phyloP scores from a whole-genome alignment of 2,113 vertebrate genomes.

The Loxodonta africana region DNA sequence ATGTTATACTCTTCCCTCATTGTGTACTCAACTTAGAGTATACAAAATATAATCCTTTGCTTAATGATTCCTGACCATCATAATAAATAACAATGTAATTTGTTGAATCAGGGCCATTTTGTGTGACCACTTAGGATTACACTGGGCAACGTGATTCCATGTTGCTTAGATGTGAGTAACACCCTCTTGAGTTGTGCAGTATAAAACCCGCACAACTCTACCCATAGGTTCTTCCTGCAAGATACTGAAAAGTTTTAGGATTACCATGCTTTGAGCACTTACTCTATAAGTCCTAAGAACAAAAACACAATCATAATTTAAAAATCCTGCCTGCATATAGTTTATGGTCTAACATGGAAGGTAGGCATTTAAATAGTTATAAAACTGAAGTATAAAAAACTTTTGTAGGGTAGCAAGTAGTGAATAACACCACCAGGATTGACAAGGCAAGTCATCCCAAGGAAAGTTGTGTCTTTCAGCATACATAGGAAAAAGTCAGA shows the following conservation, averaged over 20 bases:
- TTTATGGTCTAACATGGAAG: background rate
- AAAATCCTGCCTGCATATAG: background rate
- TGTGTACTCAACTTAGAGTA: background rate
- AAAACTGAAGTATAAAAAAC: background rate
- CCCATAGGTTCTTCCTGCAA: background rate
- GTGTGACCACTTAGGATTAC: fast-evolving
- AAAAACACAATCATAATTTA: background rate
- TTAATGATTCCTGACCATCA: background rate
- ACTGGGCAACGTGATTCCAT: background rate
- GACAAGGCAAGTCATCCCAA: background rate
- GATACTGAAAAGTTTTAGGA: background rate
- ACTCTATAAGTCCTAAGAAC: background rate
- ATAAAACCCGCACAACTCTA: background rate
- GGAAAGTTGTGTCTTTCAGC: background rate
- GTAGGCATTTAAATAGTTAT: background rate
- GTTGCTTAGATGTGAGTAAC: background rate
- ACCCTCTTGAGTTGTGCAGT: background rate
- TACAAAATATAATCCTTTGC: background rate
- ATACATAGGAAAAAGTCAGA: background rate
- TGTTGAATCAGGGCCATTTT: background rate
- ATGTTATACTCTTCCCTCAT: background rate
- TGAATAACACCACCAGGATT: background rate
- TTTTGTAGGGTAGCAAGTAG: background rate
- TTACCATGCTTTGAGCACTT: background rate
- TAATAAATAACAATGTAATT: background rate